Percentiles rank a stretch among this genome's conserved stretches.
phyloP scores from a whole-genome alignment of 2,113 vertebrate species.

The Phaethon lepturus region DNA sequence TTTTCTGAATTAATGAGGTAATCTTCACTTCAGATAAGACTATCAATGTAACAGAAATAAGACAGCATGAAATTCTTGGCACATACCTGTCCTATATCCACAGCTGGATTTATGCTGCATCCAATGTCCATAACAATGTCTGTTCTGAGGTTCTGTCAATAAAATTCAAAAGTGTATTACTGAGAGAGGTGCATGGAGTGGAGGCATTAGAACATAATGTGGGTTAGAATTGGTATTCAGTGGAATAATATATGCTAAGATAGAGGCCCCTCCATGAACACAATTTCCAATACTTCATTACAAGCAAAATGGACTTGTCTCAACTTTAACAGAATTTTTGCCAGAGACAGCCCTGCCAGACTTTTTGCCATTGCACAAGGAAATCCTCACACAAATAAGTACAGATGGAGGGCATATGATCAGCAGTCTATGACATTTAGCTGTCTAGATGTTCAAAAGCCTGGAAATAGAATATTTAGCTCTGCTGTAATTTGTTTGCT shows the following conservation, averaged over 20 bases:
- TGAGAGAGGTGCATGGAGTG: neutral
- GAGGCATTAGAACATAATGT: neutral
- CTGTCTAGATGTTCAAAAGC: neutral
- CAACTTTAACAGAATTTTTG: neutral
- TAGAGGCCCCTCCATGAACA: neutral
- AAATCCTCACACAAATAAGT: neutral
- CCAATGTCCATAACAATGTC: constrained; percentile 89
- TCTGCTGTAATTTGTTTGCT: neutral
- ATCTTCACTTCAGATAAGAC: neutral
- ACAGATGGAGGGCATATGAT: neutral
- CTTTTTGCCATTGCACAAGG: neutral
- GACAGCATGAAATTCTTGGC: neutral
- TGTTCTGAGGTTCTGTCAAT: constrained; percentile 84
- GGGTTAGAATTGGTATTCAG: neutral
- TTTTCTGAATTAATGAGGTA: neutral
- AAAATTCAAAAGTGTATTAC: neutral
- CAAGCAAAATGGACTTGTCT: neutral
- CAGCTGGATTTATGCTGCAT: constrained; percentile 88
- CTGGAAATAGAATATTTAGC: neutral
- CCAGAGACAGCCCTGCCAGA: neutral
- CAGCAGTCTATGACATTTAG: neutral
- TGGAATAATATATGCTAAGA: neutral
- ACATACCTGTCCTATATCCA: constrained; percentile 92
- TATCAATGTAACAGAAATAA: neutral
- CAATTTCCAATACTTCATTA: neutral